These are phyloP conservation scores for Sanderia malayensis DNA, from an alignment of 30 jellyfish, hydroid and myxozoan species.

Conservation along the genomic window DNA sequence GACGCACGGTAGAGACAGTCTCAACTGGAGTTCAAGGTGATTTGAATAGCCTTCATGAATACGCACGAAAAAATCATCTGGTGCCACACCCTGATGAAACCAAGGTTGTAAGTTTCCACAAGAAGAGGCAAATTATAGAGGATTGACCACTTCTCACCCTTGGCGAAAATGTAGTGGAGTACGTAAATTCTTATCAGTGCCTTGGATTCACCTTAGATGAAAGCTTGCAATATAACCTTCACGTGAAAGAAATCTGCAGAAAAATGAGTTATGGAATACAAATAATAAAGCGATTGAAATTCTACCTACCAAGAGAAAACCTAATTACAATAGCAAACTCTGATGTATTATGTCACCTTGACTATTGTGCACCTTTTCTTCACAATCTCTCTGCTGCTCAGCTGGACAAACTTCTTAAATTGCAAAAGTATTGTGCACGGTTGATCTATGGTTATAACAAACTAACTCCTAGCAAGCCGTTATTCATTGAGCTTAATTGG, in stretches of 20 bases:
- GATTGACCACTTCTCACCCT: constrained; percentile 9
- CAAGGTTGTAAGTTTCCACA: constrained; percentile 21
- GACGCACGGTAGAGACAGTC: constrained; percentile 5
- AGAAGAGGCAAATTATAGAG: constrained; percentile 18
- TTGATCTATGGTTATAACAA: constrained; percentile 17
- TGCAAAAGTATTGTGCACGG: constrained; percentile 32
- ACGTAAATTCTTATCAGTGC: constrained; percentile 11
- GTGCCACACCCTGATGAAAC: constrained; percentile 37
- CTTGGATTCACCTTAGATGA: constrained; percentile 21
- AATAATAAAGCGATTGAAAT: constrained; percentile 32
- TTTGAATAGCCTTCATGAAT: constrained; percentile 14
- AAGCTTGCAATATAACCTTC: constrained; percentile 1
- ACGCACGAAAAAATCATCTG: constrained; percentile 26
- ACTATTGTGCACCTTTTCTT: constrained; percentile 47
- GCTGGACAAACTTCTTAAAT: constrained; percentile 20
- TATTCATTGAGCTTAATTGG: constrained; percentile 32
- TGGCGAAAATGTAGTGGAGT: neutral
- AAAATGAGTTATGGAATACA: constrained; percentile 19
- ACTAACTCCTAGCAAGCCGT: constrained; percentile 17
- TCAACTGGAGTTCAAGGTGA: constrained; percentile 21
- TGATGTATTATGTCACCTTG: constrained; percentile 34
- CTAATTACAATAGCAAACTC: constrained; percentile 39
- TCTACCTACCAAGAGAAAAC: constrained; percentile 2
- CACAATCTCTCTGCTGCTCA: constrained; percentile 26
- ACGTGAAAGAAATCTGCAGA: constrained; percentile 27